Evolutionary conservation across 1,140 invertebrate genomes (phyloP), one percentile per base, ranked within the genome.

Genomic region (Doryteuthis pealeii): DNA sequence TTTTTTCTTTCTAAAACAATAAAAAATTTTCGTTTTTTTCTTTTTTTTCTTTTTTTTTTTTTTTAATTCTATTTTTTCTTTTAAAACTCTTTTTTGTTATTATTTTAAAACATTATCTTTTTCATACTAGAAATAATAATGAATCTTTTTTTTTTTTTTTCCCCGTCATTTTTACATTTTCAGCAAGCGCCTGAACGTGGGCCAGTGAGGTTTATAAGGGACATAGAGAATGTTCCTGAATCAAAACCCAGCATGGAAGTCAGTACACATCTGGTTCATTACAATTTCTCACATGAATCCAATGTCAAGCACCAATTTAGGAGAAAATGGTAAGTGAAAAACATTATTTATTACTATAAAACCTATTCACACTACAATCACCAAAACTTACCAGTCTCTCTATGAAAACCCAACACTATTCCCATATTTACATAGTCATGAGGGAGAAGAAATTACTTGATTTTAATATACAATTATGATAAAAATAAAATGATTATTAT

Each of bases 201-300:
- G 22, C 81, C 82, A 22, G 73, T 87, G 1, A 81, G 78, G 66
- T 84, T 87, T 70, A 79, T 78, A 5, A 75, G 74, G 66, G 82
- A 84, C 12, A 66, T 73, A 18, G 80, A 80, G 33, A 71, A 74
- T 3, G 77, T 81, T 32, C 73, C 74, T 15, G 67, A 76, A 6
- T 73, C 70, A 8, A 76, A 77, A 32, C 81, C 83, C 4, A 81
- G 79, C n/a, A 74, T 81, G 30, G 81, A 82, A 58, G 82, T 85
- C 14, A 81, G 81, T 31, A 83, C 86, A 28, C 79, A 81, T 43
- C 74, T 85, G 22, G 79, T 86, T 2, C 78, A 81, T 12, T 83
- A 84, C 66, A 85, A 77, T 40, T 82, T 84, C 70, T 73, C 78
- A 28, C 83, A 86, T 75, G 76, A 75, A 32, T 72, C 74, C 32